These are phyloP conservation scores for Xanthia togata DNA, from an alignment of 2,888 invertebrate genomes.

Conservation along the genomic window DNA sequence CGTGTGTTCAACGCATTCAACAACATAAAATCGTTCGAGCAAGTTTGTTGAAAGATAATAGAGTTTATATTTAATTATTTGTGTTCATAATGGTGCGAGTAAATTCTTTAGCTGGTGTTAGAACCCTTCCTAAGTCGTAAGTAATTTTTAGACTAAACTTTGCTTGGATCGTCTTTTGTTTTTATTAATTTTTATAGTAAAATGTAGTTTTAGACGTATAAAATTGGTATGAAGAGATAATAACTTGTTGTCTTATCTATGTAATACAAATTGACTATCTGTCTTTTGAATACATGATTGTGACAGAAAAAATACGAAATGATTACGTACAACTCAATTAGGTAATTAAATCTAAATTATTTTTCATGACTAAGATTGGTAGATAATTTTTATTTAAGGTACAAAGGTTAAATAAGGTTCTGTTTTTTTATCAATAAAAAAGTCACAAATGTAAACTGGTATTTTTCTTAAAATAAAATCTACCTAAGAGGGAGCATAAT, in stretches of 20 bases:
- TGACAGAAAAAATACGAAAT: background rate
- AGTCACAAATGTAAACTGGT: background rate
- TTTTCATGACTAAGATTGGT: background rate
- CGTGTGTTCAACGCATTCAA: too few species aligned
- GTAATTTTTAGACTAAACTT: conserved; percentile 29
- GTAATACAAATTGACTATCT: background rate
- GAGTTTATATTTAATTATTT: background rate
- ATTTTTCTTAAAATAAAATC: background rate
- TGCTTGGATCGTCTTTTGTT: conserved; percentile 18
- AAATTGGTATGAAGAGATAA: background rate
- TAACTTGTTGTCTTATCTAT: background rate
- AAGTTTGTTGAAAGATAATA: background rate
- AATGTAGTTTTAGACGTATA: background rate
- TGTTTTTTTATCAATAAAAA: background rate
- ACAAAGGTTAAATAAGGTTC: background rate
- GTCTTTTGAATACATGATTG: background rate
- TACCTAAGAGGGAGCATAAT: background rate
- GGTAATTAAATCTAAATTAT: background rate
- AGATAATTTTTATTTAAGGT: background rate
- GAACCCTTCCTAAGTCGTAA: conserved; percentile 57
- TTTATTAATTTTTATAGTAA: background rate
- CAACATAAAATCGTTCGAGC: background rate
- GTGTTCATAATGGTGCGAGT: conserved; percentile 47
- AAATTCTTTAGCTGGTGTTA: conserved; percentile 49
- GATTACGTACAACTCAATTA: background rate